Evolutionary conservation across 2,797 vertebrate genomes (phyloP).

Genomic region (Odontamblyopus rebecca): DNA sequence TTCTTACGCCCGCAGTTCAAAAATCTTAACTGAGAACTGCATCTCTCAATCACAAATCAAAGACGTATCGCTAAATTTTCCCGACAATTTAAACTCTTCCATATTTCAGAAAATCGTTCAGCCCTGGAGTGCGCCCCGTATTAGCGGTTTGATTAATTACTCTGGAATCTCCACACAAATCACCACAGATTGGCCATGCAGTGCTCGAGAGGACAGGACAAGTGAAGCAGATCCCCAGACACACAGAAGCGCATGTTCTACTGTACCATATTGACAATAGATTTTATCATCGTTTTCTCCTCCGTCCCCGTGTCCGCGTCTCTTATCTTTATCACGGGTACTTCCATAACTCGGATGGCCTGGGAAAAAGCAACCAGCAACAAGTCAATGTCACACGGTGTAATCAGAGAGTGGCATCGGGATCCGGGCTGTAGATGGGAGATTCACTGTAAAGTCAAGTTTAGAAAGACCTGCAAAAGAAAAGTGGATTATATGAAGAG

Average conservation of each 20-base stretch:
- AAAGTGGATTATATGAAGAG: neutral
- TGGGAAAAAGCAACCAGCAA: constrained; percentile 80
- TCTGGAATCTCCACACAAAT: constrained; percentile 37
- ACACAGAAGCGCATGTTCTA: constrained; percentile 59
- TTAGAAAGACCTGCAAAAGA: neutral
- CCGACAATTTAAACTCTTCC: neutral
- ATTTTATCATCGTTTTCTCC: constrained; percentile 96
- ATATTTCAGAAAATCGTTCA: neutral
- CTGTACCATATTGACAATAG: constrained; percentile 95
- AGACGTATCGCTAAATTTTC: neutral
- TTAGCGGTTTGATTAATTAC: constrained; percentile 7
- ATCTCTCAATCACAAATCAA: neutral
- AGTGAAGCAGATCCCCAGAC: constrained; percentile 47
- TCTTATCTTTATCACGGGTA: constrained; percentile 97
- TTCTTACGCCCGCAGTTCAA: no score
- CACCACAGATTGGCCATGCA: constrained; percentile 42
- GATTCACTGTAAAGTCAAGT: neutral
- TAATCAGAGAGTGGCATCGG: constrained; percentile 11
- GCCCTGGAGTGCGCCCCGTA: neutral
- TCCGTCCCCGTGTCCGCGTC: constrained; percentile 84
- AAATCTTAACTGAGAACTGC: no score
- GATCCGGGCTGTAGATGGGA: neutral
- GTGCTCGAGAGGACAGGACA: constrained; percentile 26
- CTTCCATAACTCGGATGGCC: constrained; percentile 95
- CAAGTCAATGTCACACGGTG: constrained; percentile 56